Conservation (phyloP, 2,113 vertebrate species). For the Scomber japonicus region DNA sequence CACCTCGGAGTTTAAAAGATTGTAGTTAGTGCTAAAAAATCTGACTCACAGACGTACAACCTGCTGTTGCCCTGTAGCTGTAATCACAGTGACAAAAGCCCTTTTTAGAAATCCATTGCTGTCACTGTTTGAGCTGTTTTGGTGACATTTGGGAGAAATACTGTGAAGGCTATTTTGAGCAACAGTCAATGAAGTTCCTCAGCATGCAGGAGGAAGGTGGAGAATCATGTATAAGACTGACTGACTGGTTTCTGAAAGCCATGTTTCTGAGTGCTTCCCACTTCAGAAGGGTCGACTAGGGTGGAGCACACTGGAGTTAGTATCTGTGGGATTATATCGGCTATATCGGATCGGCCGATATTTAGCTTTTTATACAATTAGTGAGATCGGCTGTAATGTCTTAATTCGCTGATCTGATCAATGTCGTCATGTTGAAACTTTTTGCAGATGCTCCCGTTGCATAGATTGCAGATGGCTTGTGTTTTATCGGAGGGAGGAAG, state of each 20-base stretch:
- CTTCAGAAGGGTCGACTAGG: not conserved
- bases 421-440: no score
- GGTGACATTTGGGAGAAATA: conserved; percentile 44
- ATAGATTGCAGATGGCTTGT: no score
- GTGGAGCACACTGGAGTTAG: not conserved
- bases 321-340: not conserved
- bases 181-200: not conserved
- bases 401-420: no score
- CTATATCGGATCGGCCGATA: no score
- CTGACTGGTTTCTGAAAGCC: not conserved
- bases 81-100: conserved; percentile 8
- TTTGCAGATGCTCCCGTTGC: no score
- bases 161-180: conserved; percentile 15
- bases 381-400: no score
- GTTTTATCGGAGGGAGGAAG: no score
- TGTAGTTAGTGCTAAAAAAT: conserved; percentile 3
- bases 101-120: conserved; percentile 40
- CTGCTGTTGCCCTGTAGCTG: not conserved
- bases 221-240: not conserved
- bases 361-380: no score
- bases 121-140: conserved; percentile 33
- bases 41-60: conserved; percentile 1
- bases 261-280: not conserved
- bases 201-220: not conserved
- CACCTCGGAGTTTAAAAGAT: conserved; percentile 13